These are phyloP conservation scores for Hypomecis atomaria DNA, from an alignment of 2,888 invertebrate species.

Conservation along the genomic window DNA sequence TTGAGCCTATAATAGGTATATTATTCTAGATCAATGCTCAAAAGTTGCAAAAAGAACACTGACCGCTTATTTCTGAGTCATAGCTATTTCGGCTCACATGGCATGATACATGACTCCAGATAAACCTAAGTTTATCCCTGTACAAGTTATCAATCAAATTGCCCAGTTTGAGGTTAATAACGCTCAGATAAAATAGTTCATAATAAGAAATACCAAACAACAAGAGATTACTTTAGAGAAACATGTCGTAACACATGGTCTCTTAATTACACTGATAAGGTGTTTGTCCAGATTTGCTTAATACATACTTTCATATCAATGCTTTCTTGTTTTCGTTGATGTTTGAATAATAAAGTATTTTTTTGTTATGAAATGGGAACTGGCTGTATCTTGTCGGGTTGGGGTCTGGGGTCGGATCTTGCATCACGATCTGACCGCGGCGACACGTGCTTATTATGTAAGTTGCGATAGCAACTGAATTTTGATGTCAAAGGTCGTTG, in stretches of 20 bases:
- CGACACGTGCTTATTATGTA: slow-evolving; percentile 3
- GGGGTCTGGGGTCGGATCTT: neutral
- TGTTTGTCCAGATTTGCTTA: slow-evolving; percentile 27
- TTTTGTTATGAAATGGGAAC: neutral
- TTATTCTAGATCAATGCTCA: neutral
- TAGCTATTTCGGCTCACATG: neutral
- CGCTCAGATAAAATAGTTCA: slow-evolving; percentile 6
- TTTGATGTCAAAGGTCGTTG: neutral
- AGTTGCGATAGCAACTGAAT: slow-evolving; percentile 4
- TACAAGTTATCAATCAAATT: slow-evolving; percentile 6
- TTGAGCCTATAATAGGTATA: neutral
- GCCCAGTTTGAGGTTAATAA: slow-evolving; percentile 15
- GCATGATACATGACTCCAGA: slow-evolving; percentile 7
- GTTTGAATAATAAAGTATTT: slow-evolving; percentile 12
- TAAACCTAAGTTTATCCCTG: slow-evolving; percentile 12
- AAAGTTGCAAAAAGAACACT: neutral
- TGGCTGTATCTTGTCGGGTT: neutral
- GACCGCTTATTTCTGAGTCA: slow-evolving; percentile 11
- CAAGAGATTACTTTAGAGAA: slow-evolving; percentile 15
- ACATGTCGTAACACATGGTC: slow-evolving; percentile 4
- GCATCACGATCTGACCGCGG: slow-evolving; percentile 8
- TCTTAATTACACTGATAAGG: slow-evolving; percentile 18
- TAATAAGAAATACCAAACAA: slow-evolving; percentile 2
- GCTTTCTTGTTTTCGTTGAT: slow-evolving; percentile 18
- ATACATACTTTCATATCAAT: slow-evolving; percentile 19